A percentile compares a stretch with the other conserved stretches of the same genome.
Conservation (phyloP, 1,140 invertebrate species). For the Aphaenogaster rudis region DNA sequence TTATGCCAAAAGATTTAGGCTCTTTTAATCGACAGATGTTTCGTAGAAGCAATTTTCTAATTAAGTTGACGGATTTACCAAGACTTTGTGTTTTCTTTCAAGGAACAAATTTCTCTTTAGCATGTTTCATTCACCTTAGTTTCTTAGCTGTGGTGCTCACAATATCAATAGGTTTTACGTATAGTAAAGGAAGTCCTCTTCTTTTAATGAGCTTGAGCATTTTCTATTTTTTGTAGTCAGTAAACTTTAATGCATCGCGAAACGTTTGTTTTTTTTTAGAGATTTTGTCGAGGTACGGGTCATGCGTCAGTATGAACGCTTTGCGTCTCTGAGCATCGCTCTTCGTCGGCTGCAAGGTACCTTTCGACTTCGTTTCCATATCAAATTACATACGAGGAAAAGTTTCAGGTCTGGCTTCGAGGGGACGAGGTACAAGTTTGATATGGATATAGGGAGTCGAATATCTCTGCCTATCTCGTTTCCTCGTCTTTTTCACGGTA, state of each 20-base stretch:
- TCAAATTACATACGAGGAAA: slow-evolving; percentile 82
- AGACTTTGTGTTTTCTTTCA: not conserved
- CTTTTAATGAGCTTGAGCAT: not conserved
- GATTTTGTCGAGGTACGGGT: slow-evolving; percentile 66
- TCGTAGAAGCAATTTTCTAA: not conserved
- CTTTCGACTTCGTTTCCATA: slow-evolving; percentile 79
- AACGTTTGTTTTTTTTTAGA: slow-evolving; percentile 54
- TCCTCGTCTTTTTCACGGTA: slow-evolving; percentile 65
- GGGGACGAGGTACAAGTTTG: slow-evolving; percentile 79
- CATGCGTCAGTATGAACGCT: slow-evolving; percentile 68
- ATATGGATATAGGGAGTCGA: slow-evolving; percentile 79
- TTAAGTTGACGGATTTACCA: not conserved
- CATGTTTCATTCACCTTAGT: not conserved
- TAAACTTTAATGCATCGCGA: slow-evolving; percentile 12
- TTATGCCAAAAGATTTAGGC: not conserved
- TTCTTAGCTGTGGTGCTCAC: not conserved
- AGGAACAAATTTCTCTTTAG: not conserved
- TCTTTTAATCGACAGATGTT: not conserved
- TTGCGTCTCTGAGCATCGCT: slow-evolving; percentile 60
- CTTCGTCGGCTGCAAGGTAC: slow-evolving; percentile 67
- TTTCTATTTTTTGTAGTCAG: slow-evolving; percentile 9
- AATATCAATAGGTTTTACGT: not conserved
- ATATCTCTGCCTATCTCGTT: slow-evolving; percentile 74
- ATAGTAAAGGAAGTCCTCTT: not conserved
- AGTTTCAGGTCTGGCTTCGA: slow-evolving; percentile 78